Base-by-base conservation (phyloP, 2,797 vertebrate species). In the Schizopygopsis pylzovi region DNA sequence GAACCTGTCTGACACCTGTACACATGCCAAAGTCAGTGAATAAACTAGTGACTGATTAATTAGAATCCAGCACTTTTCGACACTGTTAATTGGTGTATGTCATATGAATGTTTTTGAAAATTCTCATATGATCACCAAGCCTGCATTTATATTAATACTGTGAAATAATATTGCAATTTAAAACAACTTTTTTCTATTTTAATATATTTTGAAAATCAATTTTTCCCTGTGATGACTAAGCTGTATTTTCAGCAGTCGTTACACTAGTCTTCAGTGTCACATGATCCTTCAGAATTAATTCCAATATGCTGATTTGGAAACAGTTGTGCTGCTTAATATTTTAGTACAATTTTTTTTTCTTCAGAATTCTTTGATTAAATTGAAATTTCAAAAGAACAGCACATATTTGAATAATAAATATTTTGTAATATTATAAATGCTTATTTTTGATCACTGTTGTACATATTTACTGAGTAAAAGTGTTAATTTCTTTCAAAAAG, bases 1-100 rank as follows among this genome's bases (percentile, higher is more conserved):
- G 96, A 83, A 90, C 1, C 96, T 99, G 25, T 96, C 97, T 0
- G 97, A 97, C 79, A 98, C 96, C 39, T 99, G 98, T 89, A 91
- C 88, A 65, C 98, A 98, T 0, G 97, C 97, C 8, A 98, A 97
- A 97, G 98, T 98, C 87, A 77, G 75, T 56, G 18, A 87, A 54
- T 22, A 37, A 71, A 52, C 28, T 75, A 22, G 10, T 33, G 6
- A 56, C 39, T 82, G 45, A 68, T 28, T 52, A 3, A 52, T 82
- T 67, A 37, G 6, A 56, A 41, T 25, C 28, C 2, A 37, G 9
- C 54, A 13, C 56, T 81, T 25, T 70, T 59, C 5, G 4, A 47
- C 61, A 70, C 4, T 37, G 22, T 22, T 11, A n/a, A 25, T 33
- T 71, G 20, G 16, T 71, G 4, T 33, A 8, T 28, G 18, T 12